Percentiles rank a stretch among this genome's conserved stretches.
These are phyloP conservation scores for Tricholaema leucomelas DNA, from an alignment of 2,113 vertebrate species.

Conservation along the genomic window DNA sequence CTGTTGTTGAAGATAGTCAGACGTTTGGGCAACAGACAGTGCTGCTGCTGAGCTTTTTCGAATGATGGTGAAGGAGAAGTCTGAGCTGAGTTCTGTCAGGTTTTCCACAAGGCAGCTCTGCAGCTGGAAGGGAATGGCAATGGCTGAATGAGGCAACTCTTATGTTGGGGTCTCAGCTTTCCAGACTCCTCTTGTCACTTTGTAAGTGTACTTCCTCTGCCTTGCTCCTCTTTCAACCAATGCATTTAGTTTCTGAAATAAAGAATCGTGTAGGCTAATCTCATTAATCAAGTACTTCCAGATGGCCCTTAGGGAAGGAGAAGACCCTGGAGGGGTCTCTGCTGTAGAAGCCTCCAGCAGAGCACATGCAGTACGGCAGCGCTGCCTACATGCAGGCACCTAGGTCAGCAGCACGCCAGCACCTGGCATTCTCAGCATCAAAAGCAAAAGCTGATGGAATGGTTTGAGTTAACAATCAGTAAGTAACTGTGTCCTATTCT, in stretches of 20 bases:
- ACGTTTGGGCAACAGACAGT: not conserved
- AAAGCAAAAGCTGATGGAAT: not conserved
- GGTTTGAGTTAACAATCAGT: not conserved
- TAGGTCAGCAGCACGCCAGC: rapidly evolving
- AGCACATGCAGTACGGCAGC: rapidly evolving
- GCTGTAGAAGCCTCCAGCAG: not conserved
- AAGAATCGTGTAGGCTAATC: rapidly evolving
- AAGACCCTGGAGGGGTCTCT: not conserved
- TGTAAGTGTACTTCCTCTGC: not conserved
- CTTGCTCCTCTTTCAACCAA: not conserved
- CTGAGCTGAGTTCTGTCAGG: not conserved
- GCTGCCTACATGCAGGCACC: rapidly evolving
- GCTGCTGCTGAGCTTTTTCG: not conserved
- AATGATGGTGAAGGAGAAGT: not conserved
- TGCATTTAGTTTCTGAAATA: not conserved
- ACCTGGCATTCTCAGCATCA: rapidly evolving
- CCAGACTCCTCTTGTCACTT: not conserved
- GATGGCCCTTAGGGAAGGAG: not conserved
- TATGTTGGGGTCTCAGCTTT: not conserved
- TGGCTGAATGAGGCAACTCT: rapidly evolving
- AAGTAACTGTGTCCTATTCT: not conserved
- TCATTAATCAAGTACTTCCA: rapidly evolving
- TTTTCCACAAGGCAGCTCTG: not conserved
- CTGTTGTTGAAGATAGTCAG: not conserved
- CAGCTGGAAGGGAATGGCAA: rapidly evolving